Evolutionary conservation across 2,113 vertebrate genomes (phyloP).

Genomic region (Empidonax alnorum): DNA sequence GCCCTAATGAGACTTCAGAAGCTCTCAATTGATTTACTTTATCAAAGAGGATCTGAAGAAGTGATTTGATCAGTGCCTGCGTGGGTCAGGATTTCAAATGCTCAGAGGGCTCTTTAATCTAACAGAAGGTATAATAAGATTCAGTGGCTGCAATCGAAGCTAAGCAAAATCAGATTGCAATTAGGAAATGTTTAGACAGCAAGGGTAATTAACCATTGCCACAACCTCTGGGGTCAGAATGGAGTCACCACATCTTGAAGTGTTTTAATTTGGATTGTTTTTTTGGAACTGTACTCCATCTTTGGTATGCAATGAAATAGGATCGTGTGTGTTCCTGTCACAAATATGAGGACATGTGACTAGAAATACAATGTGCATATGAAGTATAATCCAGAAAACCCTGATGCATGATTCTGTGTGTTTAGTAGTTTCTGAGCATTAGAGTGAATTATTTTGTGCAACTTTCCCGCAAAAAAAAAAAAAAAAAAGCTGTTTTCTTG

Average conservation of each 20-base stretch:
- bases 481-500: not conserved
- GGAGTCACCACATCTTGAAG: not conserved
- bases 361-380: not conserved
- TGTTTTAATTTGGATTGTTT: not conserved
- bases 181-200: conserved; percentile 36
- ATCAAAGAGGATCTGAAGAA: conserved; percentile 45
- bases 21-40: conserved; percentile 24
- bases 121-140: conserved; percentile 33
- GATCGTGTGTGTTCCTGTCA: not conserved
- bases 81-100: conserved; percentile 36
- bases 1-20: conserved; percentile 11
- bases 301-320: not conserved
- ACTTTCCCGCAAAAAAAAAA: not conserved
- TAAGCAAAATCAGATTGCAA: conserved; percentile 39
- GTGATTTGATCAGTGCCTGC: conserved; percentile 52
- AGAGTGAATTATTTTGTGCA: not conserved
- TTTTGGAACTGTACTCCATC: not conserved
- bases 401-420: not conserved
- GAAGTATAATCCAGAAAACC: not conserved
- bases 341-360: not conserved
- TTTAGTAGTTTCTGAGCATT: not conserved
- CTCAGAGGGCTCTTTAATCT: conserved; percentile 56
- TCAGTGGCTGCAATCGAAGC: not conserved
- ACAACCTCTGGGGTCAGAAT: not conserved
- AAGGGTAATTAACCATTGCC: conserved; percentile 39